Evolutionary conservation across 1,140 invertebrate species (phyloP), one percentile per base, ranked within the genome.

Genomic region (Nebria ingens): DNA sequence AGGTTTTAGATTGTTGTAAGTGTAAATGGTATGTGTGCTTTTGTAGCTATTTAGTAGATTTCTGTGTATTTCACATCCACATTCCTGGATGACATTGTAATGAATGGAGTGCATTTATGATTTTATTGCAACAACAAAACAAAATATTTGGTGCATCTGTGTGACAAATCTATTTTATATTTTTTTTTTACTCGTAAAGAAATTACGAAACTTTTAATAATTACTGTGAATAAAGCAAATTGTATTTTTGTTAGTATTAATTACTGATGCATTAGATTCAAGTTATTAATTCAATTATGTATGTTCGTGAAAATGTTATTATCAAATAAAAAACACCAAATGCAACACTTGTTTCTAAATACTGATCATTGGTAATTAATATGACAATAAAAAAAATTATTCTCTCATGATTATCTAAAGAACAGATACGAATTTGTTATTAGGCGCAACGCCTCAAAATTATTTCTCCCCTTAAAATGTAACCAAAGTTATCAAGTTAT

Each of bases 21-120:
- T 70, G 61, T 69, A 68, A 65, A 68, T 66, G 68, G 63, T 68
- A 6, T 49, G 68, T 70, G 67, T 67, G 68, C 68, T 70, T 70
- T 60, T 62, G 61, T 67, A 68, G 62, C 40, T 25, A 58, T 29
- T 29, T 6, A 6, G 25, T 29, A 29, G 25, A 29, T 29, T 29
- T 13, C n/a, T n/a, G 25, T 29, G 25, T 29, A 29, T 29, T 29
- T 29, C 13, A 29, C 25, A 29, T 29, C 25, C 25, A 29, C 25
- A 29, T 29, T 29, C 25, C 25, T 29, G 25, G 25, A 29, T 29
- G 25, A 29, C 13, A 29, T 6, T 13, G 25, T 29, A 29, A 6
- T 29, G 13, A 6, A 6, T 29, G 25, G 13, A 4, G 25, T 29
- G 25, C 25, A 29, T 29, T 29, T 29, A 29, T 29, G 4, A 29